Percentiles rank a stretch among this genome's conserved stretches.
Conservation (phyloP, 2,888 invertebrate species). For the Zygaena filipendulae region DNA sequence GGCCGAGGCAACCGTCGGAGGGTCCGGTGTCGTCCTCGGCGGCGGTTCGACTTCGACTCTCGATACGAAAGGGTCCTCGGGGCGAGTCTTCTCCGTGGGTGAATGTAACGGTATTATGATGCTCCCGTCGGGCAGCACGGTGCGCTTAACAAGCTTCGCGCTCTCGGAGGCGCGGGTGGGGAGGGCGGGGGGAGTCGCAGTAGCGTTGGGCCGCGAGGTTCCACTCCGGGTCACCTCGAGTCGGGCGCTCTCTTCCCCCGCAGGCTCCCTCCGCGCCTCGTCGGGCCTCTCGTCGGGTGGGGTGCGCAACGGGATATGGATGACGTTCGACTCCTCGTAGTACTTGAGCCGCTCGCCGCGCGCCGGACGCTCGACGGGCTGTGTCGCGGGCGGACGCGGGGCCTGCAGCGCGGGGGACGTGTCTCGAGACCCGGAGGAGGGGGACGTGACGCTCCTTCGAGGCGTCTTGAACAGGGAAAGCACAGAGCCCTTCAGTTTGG, state of each 20-base stretch:
- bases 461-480: slow-evolving; percentile 75
- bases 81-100: slow-evolving; percentile 41
- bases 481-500: slow-evolving; percentile 73
- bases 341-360: slow-evolving; percentile 56
- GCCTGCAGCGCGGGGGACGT: slow-evolving; percentile 36
- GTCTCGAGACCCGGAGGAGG: slow-evolving; percentile 42
- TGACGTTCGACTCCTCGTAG: slow-evolving; percentile 72
- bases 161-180: slow-evolving; percentile 22
- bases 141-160: slow-evolving; percentile 31
- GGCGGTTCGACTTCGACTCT: slow-evolving; percentile 9
- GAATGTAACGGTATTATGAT: slow-evolving; percentile 66
- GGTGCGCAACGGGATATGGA: slow-evolving; percentile 80
- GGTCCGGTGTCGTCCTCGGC: slow-evolving; percentile 2
- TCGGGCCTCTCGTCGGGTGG: slow-evolving; percentile 70
- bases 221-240: slow-evolving; percentile 17
- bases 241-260: slow-evolving; percentile 13
- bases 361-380: slow-evolving; percentile 24
- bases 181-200: slow-evolving; percentile 24
- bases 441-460: slow-evolving; percentile 34
- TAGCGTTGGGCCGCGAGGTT: slow-evolving; percentile 18
- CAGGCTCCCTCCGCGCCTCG: slow-evolving; percentile 5
- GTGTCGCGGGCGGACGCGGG: slow-evolving; percentile 32
- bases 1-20: slow-evolving; percentile 3
- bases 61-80: slow-evolving; percentile 15
- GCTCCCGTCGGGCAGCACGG: slow-evolving; percentile 66